These are phyloP conservation scores for Xyrichtys novacula DNA, from an alignment of 2,797 vertebrate species.

Conservation along the genomic window DNA sequence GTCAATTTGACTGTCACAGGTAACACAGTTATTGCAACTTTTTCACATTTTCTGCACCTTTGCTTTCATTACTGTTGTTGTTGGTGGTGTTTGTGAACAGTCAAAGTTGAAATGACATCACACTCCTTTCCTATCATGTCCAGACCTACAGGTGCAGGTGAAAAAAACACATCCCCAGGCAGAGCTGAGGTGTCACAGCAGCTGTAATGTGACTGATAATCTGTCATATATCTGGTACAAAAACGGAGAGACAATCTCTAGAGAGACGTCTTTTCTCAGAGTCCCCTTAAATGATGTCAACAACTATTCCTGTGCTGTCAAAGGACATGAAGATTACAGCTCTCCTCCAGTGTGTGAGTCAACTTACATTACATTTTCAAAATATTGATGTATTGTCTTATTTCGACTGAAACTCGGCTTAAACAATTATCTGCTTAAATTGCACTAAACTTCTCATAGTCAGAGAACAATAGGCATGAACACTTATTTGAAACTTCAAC, in stretches of 20 bases:
- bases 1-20: constrained; percentile 42
- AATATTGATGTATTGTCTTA: too few relatives aligned
- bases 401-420: too few relatives aligned
- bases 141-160: constrained; percentile 14
- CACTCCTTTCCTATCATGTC: not conserved
- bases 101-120: not conserved
- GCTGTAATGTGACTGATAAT: not conserved
- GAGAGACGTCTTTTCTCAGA: too few relatives aligned
- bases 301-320: not conserved
- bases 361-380: too few relatives aligned
- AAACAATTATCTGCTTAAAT: too few relatives aligned
- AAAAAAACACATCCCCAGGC: accelerated
- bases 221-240: constrained; percentile 29
- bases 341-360: constrained; percentile 44
- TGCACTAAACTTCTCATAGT: too few relatives aligned
- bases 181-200: constrained; percentile 3
- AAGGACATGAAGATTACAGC: not conserved
- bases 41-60: not conserved
- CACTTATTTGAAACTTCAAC: too few relatives aligned
- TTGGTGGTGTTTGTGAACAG: too few relatives aligned
- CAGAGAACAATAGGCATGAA: too few relatives aligned
- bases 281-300: not conserved
- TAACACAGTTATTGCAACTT: too few relatives aligned
- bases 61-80: too few relatives aligned
- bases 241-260: not conserved